These are phyloP conservation scores for Maccullochella peelii DNA, from an alignment of 2,113 vertebrate species.

Conservation along the genomic window DNA sequence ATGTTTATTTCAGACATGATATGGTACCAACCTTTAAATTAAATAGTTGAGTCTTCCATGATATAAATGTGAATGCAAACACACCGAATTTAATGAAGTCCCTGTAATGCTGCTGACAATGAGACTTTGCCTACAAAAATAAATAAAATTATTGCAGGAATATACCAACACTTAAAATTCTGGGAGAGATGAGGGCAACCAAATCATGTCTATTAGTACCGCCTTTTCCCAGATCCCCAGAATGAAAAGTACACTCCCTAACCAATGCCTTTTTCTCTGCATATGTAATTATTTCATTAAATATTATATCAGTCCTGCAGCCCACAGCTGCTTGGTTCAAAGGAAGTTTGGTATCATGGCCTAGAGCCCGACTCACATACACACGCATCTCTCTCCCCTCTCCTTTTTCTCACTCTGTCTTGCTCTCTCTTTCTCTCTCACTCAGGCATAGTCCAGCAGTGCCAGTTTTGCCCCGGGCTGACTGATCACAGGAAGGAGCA, in stretches of 20 bases:
- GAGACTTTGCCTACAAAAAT: conserved; percentile 59
- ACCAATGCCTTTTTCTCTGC: conserved; percentile 68
- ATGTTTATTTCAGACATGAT: conserved; percentile 29
- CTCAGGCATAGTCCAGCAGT: conserved; percentile 71
- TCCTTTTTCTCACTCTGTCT: conserved; percentile 56
- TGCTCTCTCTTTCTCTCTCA: conserved; percentile 53
- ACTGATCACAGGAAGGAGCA: conserved; percentile 83
- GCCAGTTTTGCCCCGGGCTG: conserved; percentile 84
- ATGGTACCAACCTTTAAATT: conserved; percentile 37
- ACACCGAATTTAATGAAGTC: conserved; percentile 52
- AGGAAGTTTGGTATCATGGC: conserved; percentile 81
- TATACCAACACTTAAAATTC: conserved; percentile 58
- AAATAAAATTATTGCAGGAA: conserved; percentile 56
- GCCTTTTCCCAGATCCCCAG: conserved; percentile 60
- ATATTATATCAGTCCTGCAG: conserved; percentile 82
- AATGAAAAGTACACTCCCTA: conserved; percentile 71
- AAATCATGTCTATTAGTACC: conserved; percentile 67
- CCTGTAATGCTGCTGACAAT: conserved; percentile 61
- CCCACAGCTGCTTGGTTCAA: conserved; percentile 81
- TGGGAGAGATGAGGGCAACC: conserved; percentile 57
- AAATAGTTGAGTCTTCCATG: conserved; percentile 15
- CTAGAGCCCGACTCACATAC: conserved; percentile 63
- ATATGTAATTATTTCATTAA: conserved; percentile 84
- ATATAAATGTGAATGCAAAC: conserved; percentile 44
- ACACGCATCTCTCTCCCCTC: conserved; percentile 54